Evolutionary conservation across 2,888 invertebrate genomes (phyloP).

Genomic region (Lasioglossum marginatum): DNA sequence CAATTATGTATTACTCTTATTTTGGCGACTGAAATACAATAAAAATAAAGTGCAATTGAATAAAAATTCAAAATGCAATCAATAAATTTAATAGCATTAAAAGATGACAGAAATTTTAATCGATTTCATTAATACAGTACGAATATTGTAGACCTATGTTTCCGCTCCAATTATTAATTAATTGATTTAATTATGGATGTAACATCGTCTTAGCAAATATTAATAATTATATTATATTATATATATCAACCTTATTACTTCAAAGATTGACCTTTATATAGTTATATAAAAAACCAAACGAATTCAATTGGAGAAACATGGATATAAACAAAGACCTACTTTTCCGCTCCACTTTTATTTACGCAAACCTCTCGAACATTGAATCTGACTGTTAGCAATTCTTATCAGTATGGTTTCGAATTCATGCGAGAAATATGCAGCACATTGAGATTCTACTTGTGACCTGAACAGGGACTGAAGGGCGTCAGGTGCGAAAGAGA

Average conservation of each 20-base stretch:
- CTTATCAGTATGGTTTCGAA: slow-evolving; percentile 48
- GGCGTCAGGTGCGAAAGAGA: slow-evolving; percentile 27
- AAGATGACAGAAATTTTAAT: no score
- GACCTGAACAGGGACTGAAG: slow-evolving; percentile 24
- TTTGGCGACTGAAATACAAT: background rate
- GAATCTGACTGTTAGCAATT: background rate
- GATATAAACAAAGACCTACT: background rate
- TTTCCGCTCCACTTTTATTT: background rate
- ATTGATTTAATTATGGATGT: background rate
- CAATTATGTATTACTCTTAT: no score
- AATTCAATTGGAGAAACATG: background rate
- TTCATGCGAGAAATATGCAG: slow-evolving; percentile 35
- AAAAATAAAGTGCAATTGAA: background rate
- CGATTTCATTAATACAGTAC: background rate
- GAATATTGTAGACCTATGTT: no score
- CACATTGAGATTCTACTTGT: slow-evolving; percentile 40
- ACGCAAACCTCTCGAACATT: background rate
- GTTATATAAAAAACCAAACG: background rate
- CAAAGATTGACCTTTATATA: background rate
- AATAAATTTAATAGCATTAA: no score
- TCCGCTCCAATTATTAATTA: background rate
- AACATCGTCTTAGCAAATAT: background rate
- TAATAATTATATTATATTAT: background rate
- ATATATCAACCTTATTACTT: background rate
- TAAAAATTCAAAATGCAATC: background rate